Base-by-base conservation (phyloP, 1,140 invertebrate genomes). In the Panagrolaimus sp. region DNA sequence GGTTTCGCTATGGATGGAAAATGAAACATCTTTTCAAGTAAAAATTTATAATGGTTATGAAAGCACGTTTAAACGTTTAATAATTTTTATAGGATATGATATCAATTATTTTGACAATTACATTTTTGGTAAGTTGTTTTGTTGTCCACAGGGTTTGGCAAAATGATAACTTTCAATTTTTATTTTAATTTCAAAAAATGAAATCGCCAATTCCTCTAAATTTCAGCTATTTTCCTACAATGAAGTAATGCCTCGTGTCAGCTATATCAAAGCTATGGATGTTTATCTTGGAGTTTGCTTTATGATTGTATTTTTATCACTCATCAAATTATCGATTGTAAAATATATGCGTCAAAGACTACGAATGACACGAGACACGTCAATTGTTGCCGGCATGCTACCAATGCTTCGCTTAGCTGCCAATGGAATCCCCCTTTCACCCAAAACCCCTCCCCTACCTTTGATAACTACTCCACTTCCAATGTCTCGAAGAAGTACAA, bases 261-360 rank as follows among this genome's bases (percentile, higher is more conserved):
- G 92, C 70, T 97, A 96, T 87, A 92, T 97, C 84, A 96, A 96
- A 85, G 93, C 92, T 79, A 96, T 97, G 85, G 94, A 97, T 87
- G 92, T 97, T 73, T 97, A 95, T 87, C 87, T 97, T 84, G 93
- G 93, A 78, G 96, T 82, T 9, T 82, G 80, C 51, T 82, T 82
- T 64, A 78, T 75, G 68, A 82, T 83, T 44, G 80, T 82, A 16
- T 82, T 82, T 57, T 65, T 82, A 14, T 83, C 81, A n/a, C 69
- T 82, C 9, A 82, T 82, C 66, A 83, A 82, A 71, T 62, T 82
- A n/a, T 81, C 80, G 27, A 57, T 82, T 14, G 65, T 82, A 14
- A 82, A 83, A 48, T 82, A 83, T 64, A 82, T 82, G 79, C 51
- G 79, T 63, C 45, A 43, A 16, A 38, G 43, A n/a, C 16, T 57